These are phyloP conservation scores for Frieseomelitta varia DNA, from an alignment of 1,140 invertebrate genomes.

Conservation along the genomic window DNA sequence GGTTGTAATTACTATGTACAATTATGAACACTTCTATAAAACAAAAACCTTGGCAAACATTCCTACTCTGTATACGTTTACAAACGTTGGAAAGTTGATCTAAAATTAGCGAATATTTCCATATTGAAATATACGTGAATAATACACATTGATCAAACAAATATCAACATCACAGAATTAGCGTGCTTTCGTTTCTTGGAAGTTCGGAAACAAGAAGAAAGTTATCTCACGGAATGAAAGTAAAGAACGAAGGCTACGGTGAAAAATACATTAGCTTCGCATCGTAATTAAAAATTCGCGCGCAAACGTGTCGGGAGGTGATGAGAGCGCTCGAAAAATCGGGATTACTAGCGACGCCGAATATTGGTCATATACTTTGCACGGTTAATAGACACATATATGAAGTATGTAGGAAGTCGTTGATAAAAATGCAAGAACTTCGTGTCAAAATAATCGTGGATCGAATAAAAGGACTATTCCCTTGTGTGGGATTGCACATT, in stretches of 20 bases:
- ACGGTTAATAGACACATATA: constrained; percentile 10
- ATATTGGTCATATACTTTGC: constrained; percentile 25
- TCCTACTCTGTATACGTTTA: not conserved
- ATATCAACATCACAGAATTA: not conserved
- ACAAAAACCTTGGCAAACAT: not conserved
- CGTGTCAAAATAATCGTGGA: not conserved
- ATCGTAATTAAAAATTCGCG: constrained; percentile 55
- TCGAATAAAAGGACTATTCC: not conserved
- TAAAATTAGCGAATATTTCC: not conserved
- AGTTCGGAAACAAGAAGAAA: not conserved
- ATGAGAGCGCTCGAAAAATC: constrained; percentile 32
- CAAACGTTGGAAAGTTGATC: not conserved
- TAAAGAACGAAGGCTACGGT: not conserved
- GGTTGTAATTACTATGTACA: not conserved
- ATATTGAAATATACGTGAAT: not conserved
- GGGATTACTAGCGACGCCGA: constrained; percentile 33
- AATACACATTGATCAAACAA: no score
- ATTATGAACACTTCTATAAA: not conserved
- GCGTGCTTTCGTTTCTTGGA: constrained; percentile 13
- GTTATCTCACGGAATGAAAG: not conserved
- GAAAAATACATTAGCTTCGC: no score
- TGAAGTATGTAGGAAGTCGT: not conserved
- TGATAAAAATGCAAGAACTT: not conserved
- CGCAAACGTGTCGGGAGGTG: constrained; percentile 40
- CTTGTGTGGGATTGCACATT: constrained; percentile 16